Conservation (phyloP, 1,140 invertebrate species). For the Lepidurus apus region DNA sequence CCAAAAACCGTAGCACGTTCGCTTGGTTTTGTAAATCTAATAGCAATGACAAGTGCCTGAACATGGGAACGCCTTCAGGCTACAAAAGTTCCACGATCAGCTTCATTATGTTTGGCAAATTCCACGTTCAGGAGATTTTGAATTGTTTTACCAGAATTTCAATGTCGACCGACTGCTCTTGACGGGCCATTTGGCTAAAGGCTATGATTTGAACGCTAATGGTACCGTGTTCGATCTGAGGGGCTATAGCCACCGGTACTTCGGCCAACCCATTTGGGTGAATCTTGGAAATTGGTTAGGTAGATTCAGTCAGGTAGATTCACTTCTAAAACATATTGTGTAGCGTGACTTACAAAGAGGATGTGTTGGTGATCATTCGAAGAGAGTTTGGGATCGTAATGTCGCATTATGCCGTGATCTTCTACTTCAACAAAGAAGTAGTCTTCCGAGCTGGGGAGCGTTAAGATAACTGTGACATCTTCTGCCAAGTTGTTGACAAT, state of each 20-base stretch:
- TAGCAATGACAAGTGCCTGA: conserved; percentile 55
- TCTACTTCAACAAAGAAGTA: conserved; percentile 55
- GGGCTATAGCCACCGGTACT: conserved; percentile 45
- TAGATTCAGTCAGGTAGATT: background rate
- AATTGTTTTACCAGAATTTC: conserved; percentile 43
- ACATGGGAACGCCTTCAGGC: conserved; percentile 56
- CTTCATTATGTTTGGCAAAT: no score
- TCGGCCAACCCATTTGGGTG: conserved; percentile 39
- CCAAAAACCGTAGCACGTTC: conserved; percentile 52
- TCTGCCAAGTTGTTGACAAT: conserved; percentile 51
- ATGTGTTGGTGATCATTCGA: conserved; percentile 48
- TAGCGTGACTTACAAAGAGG: conserved; percentile 45
- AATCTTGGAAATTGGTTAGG: conserved; percentile 12
- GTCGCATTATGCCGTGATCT: conserved; percentile 50
- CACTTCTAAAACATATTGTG: background rate
- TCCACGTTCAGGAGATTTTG: no score
- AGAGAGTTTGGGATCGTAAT: conserved; percentile 47
- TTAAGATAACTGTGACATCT: conserved; percentile 43
- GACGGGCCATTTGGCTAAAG: conserved; percentile 50
- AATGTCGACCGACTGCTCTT: conserved; percentile 46
- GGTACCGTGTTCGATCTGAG: conserved; percentile 46
- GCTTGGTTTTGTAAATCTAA: conserved; percentile 55
- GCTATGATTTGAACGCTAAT: conserved; percentile 51
- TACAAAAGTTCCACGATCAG: conserved; percentile 35
- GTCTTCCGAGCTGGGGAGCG: conserved; percentile 45